These are phyloP conservation scores for Maniola hyperantus DNA, from an alignment of 2,888 invertebrate genomes.

Conservation along the genomic window DNA sequence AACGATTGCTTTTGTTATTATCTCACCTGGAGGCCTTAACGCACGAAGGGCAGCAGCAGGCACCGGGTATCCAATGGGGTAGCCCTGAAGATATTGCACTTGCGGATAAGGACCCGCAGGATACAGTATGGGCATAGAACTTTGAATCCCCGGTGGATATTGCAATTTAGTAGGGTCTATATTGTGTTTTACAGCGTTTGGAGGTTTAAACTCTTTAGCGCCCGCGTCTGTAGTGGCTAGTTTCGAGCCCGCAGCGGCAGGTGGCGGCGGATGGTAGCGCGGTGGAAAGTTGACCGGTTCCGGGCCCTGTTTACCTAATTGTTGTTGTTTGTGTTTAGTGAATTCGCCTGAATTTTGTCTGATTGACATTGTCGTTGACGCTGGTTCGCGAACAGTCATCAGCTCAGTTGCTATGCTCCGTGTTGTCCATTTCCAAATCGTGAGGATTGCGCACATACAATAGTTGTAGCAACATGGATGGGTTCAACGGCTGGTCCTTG, in stretches of 20 bases:
- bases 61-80: slow-evolving; percentile 67
- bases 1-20: slow-evolving; percentile 73
- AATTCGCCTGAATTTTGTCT: slow-evolving; percentile 76
- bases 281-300: slow-evolving; percentile 86
- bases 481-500: slow-evolving; percentile 80
- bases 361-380: slow-evolving; percentile 74
- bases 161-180: slow-evolving; percentile 66
- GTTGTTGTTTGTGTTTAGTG: slow-evolving; percentile 77
- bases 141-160: slow-evolving; percentile 61
- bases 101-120: slow-evolving; percentile 64
- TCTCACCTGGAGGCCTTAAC: slow-evolving; percentile 64
- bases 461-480: slow-evolving; percentile 66
- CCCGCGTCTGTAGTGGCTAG: slow-evolving; percentile 84
- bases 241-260: slow-evolving; percentile 84
- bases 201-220: slow-evolving; percentile 73
- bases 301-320: slow-evolving; percentile 79
- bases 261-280: slow-evolving; percentile 90
- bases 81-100: slow-evolving; percentile 68
- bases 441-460: slow-evolving; percentile 57
- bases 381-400: slow-evolving; percentile 58
- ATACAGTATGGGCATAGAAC: slow-evolving; percentile 57
- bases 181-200: slow-evolving; percentile 61
- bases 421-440: slow-evolving; percentile 61
- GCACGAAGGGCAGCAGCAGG: slow-evolving; percentile 68
- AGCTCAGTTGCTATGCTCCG: slow-evolving; percentile 59